Percentiles rank a stretch among this genome's conserved stretches.
phyloP scores from a whole-genome alignment of 1,140 invertebrate genomes.

The Capitella teleta region DNA sequence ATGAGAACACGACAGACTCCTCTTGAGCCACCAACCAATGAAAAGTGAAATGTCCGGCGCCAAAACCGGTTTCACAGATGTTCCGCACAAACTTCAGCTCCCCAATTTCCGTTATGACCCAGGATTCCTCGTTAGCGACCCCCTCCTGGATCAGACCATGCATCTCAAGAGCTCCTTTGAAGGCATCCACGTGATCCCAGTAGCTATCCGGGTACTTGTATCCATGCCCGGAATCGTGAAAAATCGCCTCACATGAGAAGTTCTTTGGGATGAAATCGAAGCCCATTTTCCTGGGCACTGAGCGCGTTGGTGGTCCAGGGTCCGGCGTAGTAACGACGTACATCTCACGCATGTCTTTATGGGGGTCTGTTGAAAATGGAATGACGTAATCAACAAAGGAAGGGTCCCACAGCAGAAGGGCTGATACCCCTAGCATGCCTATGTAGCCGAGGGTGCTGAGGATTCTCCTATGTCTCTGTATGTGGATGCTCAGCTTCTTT shows the following conservation, averaged over 20 bases:
- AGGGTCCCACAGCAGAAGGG: no score
- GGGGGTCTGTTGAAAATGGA: no score
- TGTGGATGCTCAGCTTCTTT: no score
- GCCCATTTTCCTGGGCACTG: no score
- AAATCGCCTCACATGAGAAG: background rate
- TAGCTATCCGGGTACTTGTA: background rate
- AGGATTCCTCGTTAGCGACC: background rate
- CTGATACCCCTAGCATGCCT: no score
- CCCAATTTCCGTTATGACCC: background rate
- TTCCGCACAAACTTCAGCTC: background rate
- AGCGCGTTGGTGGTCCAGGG: no score
- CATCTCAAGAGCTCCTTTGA: background rate
- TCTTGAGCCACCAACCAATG: background rate
- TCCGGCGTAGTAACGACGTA: no score
- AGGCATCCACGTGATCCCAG: background rate
- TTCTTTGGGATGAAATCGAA: background rate
- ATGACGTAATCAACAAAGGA: no score
- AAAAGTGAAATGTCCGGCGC: background rate
- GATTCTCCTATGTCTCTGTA: no score
- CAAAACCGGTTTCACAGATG: background rate
- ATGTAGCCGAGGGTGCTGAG: no score
- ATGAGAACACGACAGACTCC: background rate
- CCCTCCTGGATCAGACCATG: background rate
- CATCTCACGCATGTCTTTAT: no score
- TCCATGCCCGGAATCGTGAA: background rate